Evolutionary conservation across 2,797 vertebrate species (phyloP).

Genomic region (Lophura swinhoii): DNA sequence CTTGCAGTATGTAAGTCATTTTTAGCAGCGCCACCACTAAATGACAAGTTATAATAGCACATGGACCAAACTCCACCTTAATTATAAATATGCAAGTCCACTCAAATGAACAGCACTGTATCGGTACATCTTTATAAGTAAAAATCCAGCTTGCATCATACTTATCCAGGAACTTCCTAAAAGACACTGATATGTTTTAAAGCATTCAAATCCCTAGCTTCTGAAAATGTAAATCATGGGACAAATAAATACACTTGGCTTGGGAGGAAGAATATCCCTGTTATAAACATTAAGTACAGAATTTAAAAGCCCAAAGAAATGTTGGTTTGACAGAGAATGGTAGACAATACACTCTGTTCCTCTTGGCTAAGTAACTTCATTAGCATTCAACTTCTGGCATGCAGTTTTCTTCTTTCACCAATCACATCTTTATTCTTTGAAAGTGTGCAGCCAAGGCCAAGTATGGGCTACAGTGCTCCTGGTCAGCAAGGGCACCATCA

Average conservation of each 20-base stretch:
- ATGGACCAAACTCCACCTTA: background rate
- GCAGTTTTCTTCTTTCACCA: background rate
- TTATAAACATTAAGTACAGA: background rate
- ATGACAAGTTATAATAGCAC: background rate
- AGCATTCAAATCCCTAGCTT: background rate
- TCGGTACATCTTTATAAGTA: background rate
- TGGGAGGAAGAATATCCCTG: constrained; percentile 20
- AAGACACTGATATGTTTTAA: background rate
- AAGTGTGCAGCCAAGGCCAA: background rate
- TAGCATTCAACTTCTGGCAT: background rate
- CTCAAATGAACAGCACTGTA: background rate
- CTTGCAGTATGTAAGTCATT: background rate
- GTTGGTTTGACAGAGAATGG: constrained; percentile 23
- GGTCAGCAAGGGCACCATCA: background rate
- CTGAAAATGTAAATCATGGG: constrained; percentile 28
- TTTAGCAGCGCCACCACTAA: background rate
- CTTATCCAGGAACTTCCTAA: background rate
- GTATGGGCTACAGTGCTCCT: background rate
- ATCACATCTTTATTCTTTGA: background rate
- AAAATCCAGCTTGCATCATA: background rate
- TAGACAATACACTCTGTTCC: background rate
- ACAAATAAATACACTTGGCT: constrained; percentile 21
- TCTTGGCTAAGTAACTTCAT: constrained; percentile 3
- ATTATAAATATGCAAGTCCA: background rate
- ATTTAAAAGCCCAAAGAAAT: constrained; percentile 31